Conservation (phyloP, 2,113 vertebrate genomes). For the Etheostoma cragini region DNA sequence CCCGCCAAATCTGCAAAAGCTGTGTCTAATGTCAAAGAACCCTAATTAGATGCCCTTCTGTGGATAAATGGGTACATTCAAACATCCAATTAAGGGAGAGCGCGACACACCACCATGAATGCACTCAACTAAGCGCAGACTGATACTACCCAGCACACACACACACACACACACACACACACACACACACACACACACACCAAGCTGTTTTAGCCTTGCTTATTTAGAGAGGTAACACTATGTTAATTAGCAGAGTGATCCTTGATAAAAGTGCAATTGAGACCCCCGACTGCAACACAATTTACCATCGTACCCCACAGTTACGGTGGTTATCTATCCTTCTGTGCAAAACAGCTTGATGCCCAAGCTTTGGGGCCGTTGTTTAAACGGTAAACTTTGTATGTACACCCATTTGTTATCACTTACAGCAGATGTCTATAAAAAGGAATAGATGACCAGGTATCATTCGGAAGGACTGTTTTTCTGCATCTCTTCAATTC, state of each 20-base stretch:
- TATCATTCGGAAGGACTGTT: background rate
- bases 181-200: conserved; percentile 29
- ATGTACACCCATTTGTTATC: background rate
- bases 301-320: conserved; percentile 44
- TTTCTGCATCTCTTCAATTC: background rate
- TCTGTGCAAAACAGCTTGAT: conserved; percentile 54
- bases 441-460: background rate
- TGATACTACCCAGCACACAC: conserved; percentile 33
- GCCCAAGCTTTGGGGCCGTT: conserved; percentile 36
- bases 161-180: conserved; percentile 23
- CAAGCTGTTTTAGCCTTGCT: conserved; percentile 51
- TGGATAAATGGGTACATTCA: conserved; percentile 78
- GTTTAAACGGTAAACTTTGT: conserved; percentile 28
- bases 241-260: conserved; percentile 72
- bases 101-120: conserved; percentile 54
- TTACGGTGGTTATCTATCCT: conserved; percentile 32
- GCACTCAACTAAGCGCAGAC: conserved; percentile 49
- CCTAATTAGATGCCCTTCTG: conserved; percentile 78
- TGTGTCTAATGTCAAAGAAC: conserved; percentile 71
- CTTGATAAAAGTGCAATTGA: conserved; percentile 66
- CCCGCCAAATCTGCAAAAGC: conserved; percentile 50
- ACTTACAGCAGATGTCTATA: background rate
- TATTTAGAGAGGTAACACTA: conserved; percentile 66
- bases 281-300: conserved; percentile 54
- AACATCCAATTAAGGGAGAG: conserved; percentile 79